These are phyloP conservation scores for Prionailurus bengalensis DNA, from an alignment of 2,113 vertebrate genomes.

Conservation along the genomic window DNA sequence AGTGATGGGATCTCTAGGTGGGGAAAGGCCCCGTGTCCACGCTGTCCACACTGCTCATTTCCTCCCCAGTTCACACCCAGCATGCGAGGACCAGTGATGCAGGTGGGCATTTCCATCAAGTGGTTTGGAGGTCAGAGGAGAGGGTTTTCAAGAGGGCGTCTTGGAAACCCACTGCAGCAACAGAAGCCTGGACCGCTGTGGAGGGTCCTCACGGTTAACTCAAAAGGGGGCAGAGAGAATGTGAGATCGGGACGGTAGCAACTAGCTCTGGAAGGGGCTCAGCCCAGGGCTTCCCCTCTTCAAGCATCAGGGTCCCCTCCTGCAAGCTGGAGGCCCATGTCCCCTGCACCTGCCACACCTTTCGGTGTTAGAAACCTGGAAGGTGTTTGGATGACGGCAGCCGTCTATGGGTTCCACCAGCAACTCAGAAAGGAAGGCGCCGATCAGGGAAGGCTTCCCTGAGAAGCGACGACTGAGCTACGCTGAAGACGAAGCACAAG, in stretches of 20 bases:
- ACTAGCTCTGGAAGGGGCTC: not conserved
- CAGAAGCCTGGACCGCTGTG: not conserved
- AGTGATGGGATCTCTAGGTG: fast-evolving
- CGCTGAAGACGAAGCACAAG: not conserved
- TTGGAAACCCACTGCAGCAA: not conserved
- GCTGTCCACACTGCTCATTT: not conserved
- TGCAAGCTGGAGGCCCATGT: not conserved
- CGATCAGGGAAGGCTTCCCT: not conserved
- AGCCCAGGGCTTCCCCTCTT: not conserved
- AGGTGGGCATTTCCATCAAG: not conserved
- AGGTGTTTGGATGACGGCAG: not conserved
- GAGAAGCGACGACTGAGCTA: not conserved
- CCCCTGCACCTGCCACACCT: fast-evolving
- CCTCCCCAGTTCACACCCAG: not conserved
- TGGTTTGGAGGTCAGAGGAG: not conserved
- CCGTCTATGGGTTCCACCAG: not conserved
- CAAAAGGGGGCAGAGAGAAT: not conserved
- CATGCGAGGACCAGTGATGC: not conserved
- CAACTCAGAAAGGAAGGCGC: not conserved
- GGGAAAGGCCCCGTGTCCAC: fast-evolving
- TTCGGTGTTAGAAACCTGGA: not conserved
- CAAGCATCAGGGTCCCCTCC: not conserved
- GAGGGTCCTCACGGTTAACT: not conserved
- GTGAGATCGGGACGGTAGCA: fast-evolving
- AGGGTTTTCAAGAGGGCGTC: too few relatives aligned